Base-by-base conservation (phyloP, 2,888 invertebrate species). In the Drosophila subsilvestris region DNA sequence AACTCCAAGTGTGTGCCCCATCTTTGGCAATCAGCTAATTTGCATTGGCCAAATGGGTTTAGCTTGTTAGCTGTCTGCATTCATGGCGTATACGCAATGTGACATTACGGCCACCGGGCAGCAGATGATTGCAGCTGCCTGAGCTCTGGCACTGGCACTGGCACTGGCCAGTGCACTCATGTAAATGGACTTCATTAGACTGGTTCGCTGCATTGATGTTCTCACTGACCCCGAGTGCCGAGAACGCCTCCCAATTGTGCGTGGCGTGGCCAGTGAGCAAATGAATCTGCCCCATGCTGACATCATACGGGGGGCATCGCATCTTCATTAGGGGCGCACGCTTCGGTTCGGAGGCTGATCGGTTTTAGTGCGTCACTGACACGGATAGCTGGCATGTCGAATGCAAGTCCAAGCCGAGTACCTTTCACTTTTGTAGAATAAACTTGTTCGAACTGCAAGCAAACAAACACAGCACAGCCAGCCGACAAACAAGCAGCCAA, bases 371-470 rank as follows among this genome's bases (percentile, higher is more conserved):
- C 88, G 86, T 81, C 86, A 81, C 82, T 89, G 89, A 85, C 85
- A 85, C 78, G 78, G 76, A 78, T 85, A 74, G 49, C 66, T 43
- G 51, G 62, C 43, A 54, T n/a, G 42, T 44, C 75, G 68, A 61
- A 29, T 53, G 63, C 63, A 55, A 62, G 58, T 37, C 68, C 54
- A 67, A 66, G 60, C 71, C 60, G 60, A 17, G 76, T 66, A 76
- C 85, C 85, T 85, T 85, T 85, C 85, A 85, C 85, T 85, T 85
- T 85, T 85, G 76, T 86, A 83, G 83, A 83, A 83, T 83, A 83
- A 83, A 83, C 83, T 86, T 78, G 83, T 83, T 83, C 80, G 84
- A 57, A 56, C 66, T 60, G 58, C 56, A 61, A 79, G 43, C 65
- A 71, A 68, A 32, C 71, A 61, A 62, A 44, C 57, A 74, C 22